Evolutionary conservation across 2,888 invertebrate genomes (phyloP).

Genomic region (Metallyticus violacea): DNA sequence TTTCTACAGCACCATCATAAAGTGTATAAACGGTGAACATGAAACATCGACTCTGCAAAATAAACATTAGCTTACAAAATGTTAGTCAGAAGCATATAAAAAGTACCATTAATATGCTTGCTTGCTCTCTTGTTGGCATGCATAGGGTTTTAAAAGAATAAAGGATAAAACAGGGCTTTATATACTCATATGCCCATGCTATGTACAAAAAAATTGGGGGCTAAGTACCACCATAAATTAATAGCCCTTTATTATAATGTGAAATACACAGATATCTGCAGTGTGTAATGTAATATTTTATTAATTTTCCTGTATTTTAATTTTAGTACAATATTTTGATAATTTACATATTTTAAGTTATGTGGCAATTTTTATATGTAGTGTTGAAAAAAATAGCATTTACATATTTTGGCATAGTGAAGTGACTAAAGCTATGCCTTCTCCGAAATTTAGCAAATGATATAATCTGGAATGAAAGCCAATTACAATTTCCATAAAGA

Average conservation of each 20-base stretch:
- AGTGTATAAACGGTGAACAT: neutral
- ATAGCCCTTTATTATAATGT: neutral
- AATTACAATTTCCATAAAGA: neutral
- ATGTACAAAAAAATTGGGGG: neutral
- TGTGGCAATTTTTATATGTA: too few species aligned
- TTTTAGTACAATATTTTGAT: too few species aligned
- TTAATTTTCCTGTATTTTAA: too few species aligned
- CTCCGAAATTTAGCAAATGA: neutral
- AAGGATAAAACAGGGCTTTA: neutral
- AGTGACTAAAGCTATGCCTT: neutral
- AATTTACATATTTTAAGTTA: too few species aligned
- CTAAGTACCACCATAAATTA: neutral
- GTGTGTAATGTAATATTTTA: neutral
- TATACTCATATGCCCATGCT: neutral
- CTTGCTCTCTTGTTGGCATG: neutral
- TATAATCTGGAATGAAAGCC: neutral
- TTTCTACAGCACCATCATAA: neutral
- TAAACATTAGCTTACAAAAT: neutral
- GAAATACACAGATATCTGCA: neutral
- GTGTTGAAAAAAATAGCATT: neutral
- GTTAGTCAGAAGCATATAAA: neutral
- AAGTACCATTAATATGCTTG: neutral
- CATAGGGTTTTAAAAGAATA: neutral
- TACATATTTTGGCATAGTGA: neutral
- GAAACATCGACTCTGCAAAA: neutral